These are phyloP conservation scores for Glandiceps talaboti DNA, from an alignment of 53 echinoderm and acorn worm genomes.

Conservation along the genomic window DNA sequence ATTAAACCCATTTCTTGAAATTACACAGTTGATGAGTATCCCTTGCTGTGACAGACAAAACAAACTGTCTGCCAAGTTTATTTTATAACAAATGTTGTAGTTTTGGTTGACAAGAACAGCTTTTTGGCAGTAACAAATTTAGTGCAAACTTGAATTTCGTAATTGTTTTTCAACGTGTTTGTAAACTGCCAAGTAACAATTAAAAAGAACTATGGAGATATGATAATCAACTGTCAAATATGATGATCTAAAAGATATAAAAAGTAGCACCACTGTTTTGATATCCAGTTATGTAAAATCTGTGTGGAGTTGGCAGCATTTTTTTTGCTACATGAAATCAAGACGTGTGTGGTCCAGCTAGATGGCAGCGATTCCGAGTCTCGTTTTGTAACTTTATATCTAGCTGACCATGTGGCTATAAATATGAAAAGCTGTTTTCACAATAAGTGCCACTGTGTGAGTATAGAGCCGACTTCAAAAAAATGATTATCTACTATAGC, in stretches of 20 bases:
- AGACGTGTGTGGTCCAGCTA: background rate
- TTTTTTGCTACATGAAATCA: background rate
- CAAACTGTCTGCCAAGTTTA: too few species aligned
- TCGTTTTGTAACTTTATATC: background rate
- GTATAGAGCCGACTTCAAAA: background rate
- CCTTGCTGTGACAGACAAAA: too few species aligned
- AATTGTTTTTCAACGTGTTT: too few species aligned
- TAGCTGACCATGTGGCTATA: background rate
- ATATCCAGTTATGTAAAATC: background rate
- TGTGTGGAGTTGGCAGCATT: background rate
- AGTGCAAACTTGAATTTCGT: too few species aligned
- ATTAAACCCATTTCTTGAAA: too few species aligned
- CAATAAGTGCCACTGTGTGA: background rate
- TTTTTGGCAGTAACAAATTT: too few species aligned
- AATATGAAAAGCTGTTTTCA: background rate
- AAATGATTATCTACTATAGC: background rate
- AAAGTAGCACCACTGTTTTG: background rate
- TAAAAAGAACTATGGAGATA: background rate
- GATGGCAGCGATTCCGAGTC: background rate
- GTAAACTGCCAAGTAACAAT: too few species aligned
- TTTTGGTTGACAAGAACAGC: too few species aligned
- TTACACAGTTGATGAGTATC: too few species aligned
- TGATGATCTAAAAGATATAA: background rate
- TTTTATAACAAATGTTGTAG: too few species aligned
- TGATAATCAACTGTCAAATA: background rate